These are phyloP conservation scores for Sinocyclocheilus anophthalmus DNA, from an alignment of 2,113 vertebrate species.

Conservation along the genomic window DNA sequence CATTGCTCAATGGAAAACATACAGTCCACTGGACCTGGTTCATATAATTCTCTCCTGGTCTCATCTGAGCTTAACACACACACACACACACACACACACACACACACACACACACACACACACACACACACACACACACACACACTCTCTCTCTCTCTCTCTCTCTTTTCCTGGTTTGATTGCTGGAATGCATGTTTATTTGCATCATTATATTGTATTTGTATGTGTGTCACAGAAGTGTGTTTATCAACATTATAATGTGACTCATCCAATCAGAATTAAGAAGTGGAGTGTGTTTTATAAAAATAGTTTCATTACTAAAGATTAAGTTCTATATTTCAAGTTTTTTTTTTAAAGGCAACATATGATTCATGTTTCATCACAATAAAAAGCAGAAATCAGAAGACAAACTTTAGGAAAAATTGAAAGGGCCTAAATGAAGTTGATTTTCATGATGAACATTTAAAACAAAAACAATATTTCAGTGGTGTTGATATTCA, in stretches of 20 bases:
- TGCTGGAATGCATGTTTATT: neutral
- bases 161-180: no score
- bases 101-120: neutral
- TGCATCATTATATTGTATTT: neutral
- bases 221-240: neutral
- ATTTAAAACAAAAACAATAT: neutral
- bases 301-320: neutral
- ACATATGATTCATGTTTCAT: neutral
- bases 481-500: neutral
- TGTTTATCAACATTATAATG: neutral
- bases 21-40: conserved; percentile 23
- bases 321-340: neutral
- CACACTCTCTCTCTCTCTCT: neutral
- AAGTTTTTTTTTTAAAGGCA: neutral
- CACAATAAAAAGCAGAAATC: neutral
- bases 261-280: neutral
- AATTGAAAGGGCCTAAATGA: no score
- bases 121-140: neutral
- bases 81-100: neutral
- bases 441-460: neutral
- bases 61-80: neutral
- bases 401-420: neutral
- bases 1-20: conserved; percentile 29
- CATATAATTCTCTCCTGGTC: conserved; percentile 23
- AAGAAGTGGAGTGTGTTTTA: neutral